Conservation (phyloP, 2,113 vertebrate species). For the Corvus hawaiiensis region DNA sequence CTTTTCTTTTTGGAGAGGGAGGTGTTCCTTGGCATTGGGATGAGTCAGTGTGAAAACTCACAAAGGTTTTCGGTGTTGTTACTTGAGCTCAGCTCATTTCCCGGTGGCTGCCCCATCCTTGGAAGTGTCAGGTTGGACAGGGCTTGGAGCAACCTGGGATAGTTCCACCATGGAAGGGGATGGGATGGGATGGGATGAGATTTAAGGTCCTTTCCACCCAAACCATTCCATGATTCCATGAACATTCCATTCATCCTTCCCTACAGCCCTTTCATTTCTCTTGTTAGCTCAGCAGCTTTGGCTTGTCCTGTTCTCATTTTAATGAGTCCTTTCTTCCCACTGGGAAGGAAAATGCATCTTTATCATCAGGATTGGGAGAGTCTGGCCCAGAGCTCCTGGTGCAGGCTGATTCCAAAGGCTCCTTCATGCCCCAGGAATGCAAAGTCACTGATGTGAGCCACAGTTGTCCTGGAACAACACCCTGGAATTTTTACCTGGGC, state of each 20-base stretch:
- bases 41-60: background rate
- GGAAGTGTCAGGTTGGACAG: fast-evolving
- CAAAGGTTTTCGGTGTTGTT: background rate
- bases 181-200: too few relatives aligned
- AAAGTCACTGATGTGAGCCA: background rate
- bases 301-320: background rate
- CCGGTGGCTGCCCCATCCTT: background rate
- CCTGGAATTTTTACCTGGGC: background rate
- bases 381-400: background rate
- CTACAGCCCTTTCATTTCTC: background rate
- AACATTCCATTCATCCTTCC: background rate
- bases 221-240: background rate
- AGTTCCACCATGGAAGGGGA: background rate
- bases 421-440: background rate
- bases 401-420: background rate
- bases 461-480: background rate
- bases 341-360: background rate
- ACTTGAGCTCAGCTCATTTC: background rate
- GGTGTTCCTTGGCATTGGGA: background rate
- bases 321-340: background rate
- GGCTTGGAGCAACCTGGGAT: background rate
- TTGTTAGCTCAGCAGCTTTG: background rate
- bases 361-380: background rate
- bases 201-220: background rate
- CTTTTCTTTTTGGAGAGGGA: background rate